Base-by-base conservation (phyloP, 2,888 invertebrate species). In the Lepidocyrtinus sp. region DNA sequence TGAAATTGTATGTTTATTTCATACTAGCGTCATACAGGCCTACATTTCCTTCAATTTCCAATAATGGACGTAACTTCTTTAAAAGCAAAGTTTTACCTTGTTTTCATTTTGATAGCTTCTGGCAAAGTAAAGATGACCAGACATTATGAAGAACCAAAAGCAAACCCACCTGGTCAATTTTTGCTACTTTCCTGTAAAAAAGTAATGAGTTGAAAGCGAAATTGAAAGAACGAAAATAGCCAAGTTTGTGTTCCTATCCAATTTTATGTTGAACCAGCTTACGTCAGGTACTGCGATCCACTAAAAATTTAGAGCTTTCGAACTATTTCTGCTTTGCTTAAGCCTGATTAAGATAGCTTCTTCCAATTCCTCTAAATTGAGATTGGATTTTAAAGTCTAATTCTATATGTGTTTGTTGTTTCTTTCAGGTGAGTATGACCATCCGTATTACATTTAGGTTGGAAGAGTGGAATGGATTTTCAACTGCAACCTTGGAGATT, bases 121-220 rank as follows among this genome's bases (percentile, higher is more conserved):
- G 3, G 55, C n/a, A 55, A 55, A 55, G 55, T 7, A 17, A n/a
- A 55, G 2, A 12, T n/a, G 5, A 55, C n/a, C 17, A 36, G 36
- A 36, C 17, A 12, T 55, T 7, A n/a, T 55, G 55, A 55, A n/a
- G 5, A 55, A 5, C n/a, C 55, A 5, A 17, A 12, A 55, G n/a
- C n/a, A n/a, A n/a, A n/a, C 17, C 7, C 7, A 55, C 55, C 55
- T 55, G 55, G 55, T 55, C n/a, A 12, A n/a, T n/a, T 17, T 55
- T n/a, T n/a, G 55, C n/a, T n/a, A n/a, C n/a, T n/a, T n/a, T n/a
- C n/a, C 17, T 17, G 17, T 3, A 55, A 55, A 55, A 55, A n/a
- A 12, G 55, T 55, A 55, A 55, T 55, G 55, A 55, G 55, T 55
- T 12, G 55, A 55, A 55, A 55, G 55, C 17, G 55, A 15, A 55